A percentile compares a stretch with the other conserved stretches of the same genome.
Evolutionary conservation across 1,140 invertebrate genomes (phyloP).

Genomic region (Hydropsyche tenuis): DNA sequence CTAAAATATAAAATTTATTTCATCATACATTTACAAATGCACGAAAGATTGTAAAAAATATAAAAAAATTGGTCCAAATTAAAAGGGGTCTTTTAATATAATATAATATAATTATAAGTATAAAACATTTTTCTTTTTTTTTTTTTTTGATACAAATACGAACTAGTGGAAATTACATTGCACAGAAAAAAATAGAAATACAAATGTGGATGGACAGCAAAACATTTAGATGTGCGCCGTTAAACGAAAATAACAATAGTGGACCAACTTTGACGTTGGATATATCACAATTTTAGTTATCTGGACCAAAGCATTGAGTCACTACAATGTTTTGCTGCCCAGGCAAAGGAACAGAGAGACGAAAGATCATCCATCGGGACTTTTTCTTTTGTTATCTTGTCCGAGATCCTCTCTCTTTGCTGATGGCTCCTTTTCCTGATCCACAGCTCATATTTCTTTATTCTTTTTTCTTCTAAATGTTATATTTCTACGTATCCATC

Average conservation of each 20-base stretch:
- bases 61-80: constrained; percentile 36
- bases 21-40: not conserved
- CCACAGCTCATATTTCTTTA: constrained; percentile 42
- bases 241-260: constrained; percentile 11
- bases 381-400: not conserved
- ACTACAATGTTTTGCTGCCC: constrained; percentile 43
- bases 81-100: constrained; percentile 30
- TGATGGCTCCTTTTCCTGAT: constrained; percentile 23
- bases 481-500: constrained; percentile 50
- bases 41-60: not conserved
- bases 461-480: constrained; percentile 49
- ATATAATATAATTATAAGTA: constrained; percentile 9
- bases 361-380: constrained; percentile 11
- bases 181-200: constrained; percentile 30
- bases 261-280: not conserved
- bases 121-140: not conserved
- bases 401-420: not conserved
- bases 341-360: constrained; percentile 23
- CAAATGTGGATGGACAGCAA: constrained; percentile 23
- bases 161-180: constrained; percentile 30
- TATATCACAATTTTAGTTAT: constrained; percentile 38
- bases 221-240: not conserved
- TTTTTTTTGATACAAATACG: not conserved
- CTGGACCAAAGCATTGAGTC: constrained; percentile 27
- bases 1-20: constrained; percentile 6